phyloP scores from a whole-genome alignment of 2,888 invertebrate genomes.

The Meteorus colon region DNA sequence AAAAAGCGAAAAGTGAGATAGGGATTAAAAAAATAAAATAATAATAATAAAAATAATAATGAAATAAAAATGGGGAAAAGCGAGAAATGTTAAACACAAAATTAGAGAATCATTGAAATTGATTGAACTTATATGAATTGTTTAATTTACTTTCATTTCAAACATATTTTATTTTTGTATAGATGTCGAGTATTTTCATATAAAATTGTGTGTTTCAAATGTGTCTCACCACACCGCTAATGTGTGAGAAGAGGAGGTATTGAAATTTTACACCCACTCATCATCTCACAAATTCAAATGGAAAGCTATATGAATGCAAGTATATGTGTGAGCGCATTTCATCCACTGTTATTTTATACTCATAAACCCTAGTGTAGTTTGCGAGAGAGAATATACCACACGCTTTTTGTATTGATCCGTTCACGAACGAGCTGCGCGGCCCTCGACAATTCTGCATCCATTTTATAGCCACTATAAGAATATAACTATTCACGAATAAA shows the following conservation, averaged over 20 bases:
- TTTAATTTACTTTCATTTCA: not conserved
- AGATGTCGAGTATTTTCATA: not conserved
- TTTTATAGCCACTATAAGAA: constrained; percentile 9
- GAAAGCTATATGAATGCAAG: not conserved
- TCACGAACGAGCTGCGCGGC: constrained; percentile 13
- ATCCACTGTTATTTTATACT: constrained; percentile 6
- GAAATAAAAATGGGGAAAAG: not conserved
- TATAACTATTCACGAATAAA: constrained; percentile 11
- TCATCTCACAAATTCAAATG: not conserved
- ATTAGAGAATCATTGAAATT: constrained; percentile 1
- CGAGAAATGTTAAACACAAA: not conserved
- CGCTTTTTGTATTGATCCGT: constrained; percentile 15
- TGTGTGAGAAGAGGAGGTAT: constrained; percentile 1
- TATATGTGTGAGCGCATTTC: not conserved
- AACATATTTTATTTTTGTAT: not conserved
- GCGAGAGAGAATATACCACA: constrained; percentile 6
- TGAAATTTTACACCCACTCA: constrained; percentile 15
- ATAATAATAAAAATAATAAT: constrained; percentile 18
- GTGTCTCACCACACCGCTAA: constrained; percentile 1
- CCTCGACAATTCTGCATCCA: constrained; percentile 12
- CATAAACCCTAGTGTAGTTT: constrained; percentile 4
- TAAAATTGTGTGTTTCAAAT: not conserved
- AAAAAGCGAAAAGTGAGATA: no score
- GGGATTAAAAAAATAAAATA: constrained; percentile 24
- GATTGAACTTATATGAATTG: not conserved